Percentiles rank a stretch among this genome's conserved stretches.
Conservation (phyloP, 2,113 vertebrate genomes). For the Corythoichthys intestinalis region DNA sequence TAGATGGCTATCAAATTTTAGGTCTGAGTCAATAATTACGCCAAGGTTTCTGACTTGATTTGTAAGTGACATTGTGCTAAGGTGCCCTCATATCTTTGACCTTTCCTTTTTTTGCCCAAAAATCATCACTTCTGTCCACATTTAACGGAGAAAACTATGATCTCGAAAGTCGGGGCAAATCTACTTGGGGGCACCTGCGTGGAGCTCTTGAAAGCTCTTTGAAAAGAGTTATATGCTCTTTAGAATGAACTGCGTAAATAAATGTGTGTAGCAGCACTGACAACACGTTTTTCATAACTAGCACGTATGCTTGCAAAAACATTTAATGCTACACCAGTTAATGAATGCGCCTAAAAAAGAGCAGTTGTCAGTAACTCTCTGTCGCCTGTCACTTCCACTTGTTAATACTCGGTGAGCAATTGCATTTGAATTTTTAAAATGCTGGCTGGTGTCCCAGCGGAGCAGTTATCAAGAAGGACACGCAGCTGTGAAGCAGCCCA, state of each 20-base stretch:
- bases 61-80: too few species aligned
- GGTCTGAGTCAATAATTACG: too few species aligned
- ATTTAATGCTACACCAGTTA: background rate
- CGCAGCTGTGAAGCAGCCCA: background rate
- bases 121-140: too few species aligned
- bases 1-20: too few species aligned
- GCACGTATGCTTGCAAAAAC: background rate
- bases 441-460: background rate
- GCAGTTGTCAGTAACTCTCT: background rate
- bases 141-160: too few species aligned
- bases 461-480: background rate
- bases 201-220: too few species aligned
- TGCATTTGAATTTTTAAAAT: background rate
- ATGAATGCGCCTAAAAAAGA: background rate
- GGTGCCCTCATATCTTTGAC: too few species aligned
- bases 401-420: background rate
- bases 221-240: background rate
- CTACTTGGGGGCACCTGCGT: too few species aligned
- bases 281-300: background rate
- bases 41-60: too few species aligned
- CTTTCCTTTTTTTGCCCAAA: too few species aligned
- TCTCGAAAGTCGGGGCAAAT: too few species aligned
- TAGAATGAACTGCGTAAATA: background rate
- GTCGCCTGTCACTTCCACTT: background rate
- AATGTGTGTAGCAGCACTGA: background rate